Conservation (phyloP, 1,140 invertebrate genomes). For the Pemphigus obesinymphae region DNA sequence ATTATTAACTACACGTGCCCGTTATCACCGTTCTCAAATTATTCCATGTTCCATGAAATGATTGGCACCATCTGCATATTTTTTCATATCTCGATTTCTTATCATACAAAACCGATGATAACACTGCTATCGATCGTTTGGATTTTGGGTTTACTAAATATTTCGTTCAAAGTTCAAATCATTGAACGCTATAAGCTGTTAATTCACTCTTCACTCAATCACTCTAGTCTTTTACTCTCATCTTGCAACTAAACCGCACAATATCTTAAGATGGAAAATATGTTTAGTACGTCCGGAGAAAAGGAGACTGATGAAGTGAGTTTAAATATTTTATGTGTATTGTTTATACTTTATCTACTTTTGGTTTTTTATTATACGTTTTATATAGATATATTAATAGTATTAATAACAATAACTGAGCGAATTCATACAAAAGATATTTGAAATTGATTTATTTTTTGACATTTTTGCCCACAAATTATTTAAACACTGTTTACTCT, state of each 20-base stretch:
- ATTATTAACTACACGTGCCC: not conserved
- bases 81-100: not conserved
- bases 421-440: no score
- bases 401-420: no score
- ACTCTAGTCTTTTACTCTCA: not conserved
- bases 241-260: not conserved
- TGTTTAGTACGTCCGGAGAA: constrained; percentile 42
- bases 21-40: not conserved
- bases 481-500: no score
- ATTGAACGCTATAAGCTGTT: not conserved
- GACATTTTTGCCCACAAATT: no score
- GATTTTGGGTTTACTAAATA: not conserved
- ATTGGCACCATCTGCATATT: not conserved
- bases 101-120: not conserved
- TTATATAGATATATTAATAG: no score
- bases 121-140: not conserved
- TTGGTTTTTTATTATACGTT: no score
- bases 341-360: no score
- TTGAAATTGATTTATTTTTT: no score
- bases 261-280: constrained; percentile 27
- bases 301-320: constrained; percentile 42
- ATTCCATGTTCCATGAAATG: not conserved
- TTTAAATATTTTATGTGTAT: not conserved
- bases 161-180: not conserved
- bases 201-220: not conserved